Base-by-base conservation (phyloP, 2,888 invertebrate species). In the Rhyacophila evoluta region DNA sequence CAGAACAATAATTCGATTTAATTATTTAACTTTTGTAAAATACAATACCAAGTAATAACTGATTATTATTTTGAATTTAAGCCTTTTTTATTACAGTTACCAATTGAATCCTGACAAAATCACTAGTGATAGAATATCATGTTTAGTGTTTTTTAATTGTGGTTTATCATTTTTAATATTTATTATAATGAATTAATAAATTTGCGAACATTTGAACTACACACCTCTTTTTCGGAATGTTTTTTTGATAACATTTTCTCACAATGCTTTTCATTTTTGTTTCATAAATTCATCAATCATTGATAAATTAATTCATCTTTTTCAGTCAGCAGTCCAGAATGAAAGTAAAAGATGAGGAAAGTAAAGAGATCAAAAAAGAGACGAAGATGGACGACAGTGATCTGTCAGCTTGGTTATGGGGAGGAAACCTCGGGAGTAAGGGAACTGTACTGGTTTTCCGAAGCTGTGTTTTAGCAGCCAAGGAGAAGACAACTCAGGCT, bases 381-480 rank as follows among this genome's bases (percentile, higher is more conserved):
- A 73, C 79, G 69, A 77, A 41, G 11, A 33, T 36, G 6, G 68
- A 36, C 25, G 41, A 80, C 69, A 73, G 41, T 2, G 80, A 79
- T 15, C 12, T 73, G 19, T 71, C 87, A 8, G 89, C 89, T 84
- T 92, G 92, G 92, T 85, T 92, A 75, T 89, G 91, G 36, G 92
- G 92, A 75, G 92, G 92, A 15, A 89, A 88, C 29, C 83, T 92
- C 82, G 94, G 94, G 19, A 90, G 92, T 1, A 92, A 91, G 78
- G 92, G 90, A 75, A 91, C 93, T 2, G 91, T 93, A 71, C 88
- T 94, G 75, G 89, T 94, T 71, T 94, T 94, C 86, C 89, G 93
- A 83, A 93, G 93, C 84, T 91, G 91, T 82, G 92, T 92, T 68
- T 86, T 93, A 81, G 92, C 92, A 0, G 84, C 86, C 0, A 82